Evolutionary conservation across 2,113 vertebrate species (phyloP).

Genomic region (Noctilio leporinus): DNA sequence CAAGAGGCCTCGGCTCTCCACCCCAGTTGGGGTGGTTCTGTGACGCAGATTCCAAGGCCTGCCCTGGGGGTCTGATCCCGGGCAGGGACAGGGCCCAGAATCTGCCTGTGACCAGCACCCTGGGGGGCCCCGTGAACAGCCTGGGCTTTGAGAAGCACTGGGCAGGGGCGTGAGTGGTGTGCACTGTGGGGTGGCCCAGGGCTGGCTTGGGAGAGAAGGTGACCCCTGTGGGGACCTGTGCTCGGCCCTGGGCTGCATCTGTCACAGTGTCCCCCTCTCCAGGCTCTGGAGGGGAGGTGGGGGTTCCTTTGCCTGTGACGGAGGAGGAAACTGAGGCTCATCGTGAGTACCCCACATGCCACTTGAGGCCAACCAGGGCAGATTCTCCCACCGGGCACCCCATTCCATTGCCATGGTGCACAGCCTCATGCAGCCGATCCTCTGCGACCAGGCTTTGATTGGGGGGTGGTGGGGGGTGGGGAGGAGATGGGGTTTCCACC

Average conservation of each 20-base stretch:
- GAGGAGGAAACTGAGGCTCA: neutral
- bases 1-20: rapidly evolving
- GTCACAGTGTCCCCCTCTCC: rapidly evolving
- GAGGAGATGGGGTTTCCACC: neutral
- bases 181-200: neutral
- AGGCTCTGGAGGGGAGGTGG: neutral
- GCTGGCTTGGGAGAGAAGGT: neutral
- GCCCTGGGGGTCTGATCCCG: neutral
- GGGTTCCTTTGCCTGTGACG: neutral
- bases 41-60: neutral
- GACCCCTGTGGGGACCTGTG: rapidly evolving
- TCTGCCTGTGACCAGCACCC: neutral
- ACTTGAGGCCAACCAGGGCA: rapidly evolving
- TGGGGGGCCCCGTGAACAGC: rapidly evolving
- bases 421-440: neutral
- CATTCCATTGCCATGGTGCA: rapidly evolving
- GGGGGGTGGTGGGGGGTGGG: rapidly evolving
- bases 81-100: neutral
- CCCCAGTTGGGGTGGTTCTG: neutral
- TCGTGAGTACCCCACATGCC: neutral
- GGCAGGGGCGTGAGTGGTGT: too few species aligned
- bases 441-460: neutral
- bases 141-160: neutral
- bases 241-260: rapidly evolving
- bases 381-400: rapidly evolving